Conservation (phyloP, 2,888 invertebrate genomes). For the Ophion ellenae region DNA sequence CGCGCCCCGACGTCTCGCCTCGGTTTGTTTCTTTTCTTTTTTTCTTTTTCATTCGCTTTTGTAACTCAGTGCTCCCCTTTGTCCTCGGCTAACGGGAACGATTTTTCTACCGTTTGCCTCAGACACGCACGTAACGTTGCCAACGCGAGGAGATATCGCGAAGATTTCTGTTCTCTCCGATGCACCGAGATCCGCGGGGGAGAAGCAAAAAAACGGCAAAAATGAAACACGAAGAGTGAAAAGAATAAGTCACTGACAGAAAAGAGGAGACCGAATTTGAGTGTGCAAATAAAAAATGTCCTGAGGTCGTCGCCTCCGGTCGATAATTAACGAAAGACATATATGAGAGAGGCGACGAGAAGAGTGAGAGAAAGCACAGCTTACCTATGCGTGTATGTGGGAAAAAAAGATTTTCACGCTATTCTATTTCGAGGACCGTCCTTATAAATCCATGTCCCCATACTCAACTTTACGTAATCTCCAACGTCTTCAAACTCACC, state of each 20-base stretch:
- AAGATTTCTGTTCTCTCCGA: conserved; percentile 26
- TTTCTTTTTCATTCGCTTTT: conserved; percentile 9
- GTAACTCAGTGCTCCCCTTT: conserved; percentile 27
- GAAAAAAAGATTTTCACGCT: no score
- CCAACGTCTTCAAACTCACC: background rate
- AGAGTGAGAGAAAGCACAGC: conserved; percentile 9
- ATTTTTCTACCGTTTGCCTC: conserved; percentile 37
- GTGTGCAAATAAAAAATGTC: conserved; percentile 38
- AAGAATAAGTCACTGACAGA: background rate
- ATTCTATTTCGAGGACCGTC: no score
- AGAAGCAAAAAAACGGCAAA: background rate
- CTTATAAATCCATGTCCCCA: no score
- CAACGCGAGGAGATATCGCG: background rate
- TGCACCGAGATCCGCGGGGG: conserved; percentile 11
- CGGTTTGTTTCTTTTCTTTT: conserved; percentile 15
- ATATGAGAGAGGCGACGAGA: conserved; percentile 19
- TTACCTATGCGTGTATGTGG: background rate
- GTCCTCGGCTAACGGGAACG: conserved; percentile 21
- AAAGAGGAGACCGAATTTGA: conserved; percentile 23
- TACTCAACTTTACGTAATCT: no score
- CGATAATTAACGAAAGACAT: conserved; percentile 62
- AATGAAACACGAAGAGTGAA: background rate
- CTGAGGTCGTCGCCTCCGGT: conserved; percentile 2
- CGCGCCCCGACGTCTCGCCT: conserved; percentile 46
- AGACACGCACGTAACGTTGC: conserved; percentile 3